Evolutionary conservation across 2,888 invertebrate species (phyloP).

Genomic region (Heteromyza rotundicornis): DNA sequence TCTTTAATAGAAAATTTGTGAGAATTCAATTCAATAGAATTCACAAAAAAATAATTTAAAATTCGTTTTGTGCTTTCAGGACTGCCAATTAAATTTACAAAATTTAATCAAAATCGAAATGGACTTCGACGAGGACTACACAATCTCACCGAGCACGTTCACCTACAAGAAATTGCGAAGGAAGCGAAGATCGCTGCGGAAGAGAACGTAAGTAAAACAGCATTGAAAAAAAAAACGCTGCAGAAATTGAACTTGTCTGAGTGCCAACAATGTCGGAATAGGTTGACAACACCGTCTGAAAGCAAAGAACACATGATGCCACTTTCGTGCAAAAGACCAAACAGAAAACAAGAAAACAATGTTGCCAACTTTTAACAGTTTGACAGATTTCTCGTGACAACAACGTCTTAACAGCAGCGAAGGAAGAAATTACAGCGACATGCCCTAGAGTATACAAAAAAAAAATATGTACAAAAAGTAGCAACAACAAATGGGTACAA

Average conservation of each 20-base stretch:
- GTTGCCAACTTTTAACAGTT: neutral
- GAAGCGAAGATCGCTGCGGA: constrained; percentile 56
- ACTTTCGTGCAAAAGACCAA: neutral
- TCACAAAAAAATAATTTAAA: neutral
- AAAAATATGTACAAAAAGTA: no score
- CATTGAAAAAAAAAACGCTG: neutral
- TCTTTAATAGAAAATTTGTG: no score
- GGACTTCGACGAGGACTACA: constrained; percentile 63
- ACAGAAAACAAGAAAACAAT: neutral
- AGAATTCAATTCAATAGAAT: no score
- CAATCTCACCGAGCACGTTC: constrained; percentile 61
- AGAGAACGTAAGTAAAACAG: constrained; percentile 50
- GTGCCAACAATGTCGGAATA: no score
- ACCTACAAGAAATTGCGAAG: constrained; percentile 60
- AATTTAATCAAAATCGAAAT: constrained; percentile 62
- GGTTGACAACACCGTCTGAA: no score
- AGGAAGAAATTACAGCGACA: no score
- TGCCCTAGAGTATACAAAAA: no score
- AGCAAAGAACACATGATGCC: no score
- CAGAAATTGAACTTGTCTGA: no score
- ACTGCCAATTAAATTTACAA: constrained; percentile 62
- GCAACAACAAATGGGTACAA: no score
- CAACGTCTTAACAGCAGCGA: no score
- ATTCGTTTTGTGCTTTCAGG: constrained; percentile 40
- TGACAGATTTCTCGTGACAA: neutral